Evolutionary conservation across 2,888 invertebrate genomes (phyloP).

Genomic region (Cantharis nigra): DNA sequence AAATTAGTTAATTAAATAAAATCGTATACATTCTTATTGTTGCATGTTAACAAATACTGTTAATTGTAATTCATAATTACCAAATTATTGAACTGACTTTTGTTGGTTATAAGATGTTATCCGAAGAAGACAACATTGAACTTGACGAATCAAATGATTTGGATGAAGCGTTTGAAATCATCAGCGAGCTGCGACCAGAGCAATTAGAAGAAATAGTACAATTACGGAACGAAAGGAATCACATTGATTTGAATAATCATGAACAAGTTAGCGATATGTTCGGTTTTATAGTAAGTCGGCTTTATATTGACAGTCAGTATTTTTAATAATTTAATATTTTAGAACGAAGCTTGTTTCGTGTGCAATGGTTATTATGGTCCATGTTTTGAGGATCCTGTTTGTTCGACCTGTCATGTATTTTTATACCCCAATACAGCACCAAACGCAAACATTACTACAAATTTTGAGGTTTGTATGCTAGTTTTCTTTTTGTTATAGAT

Average conservation of each 20-base stretch:
- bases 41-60: not conserved
- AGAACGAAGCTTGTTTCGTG: constrained; percentile 76
- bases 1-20: not conserved
- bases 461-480: constrained; percentile 46
- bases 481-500: not conserved
- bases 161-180: not conserved
- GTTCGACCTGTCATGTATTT: constrained; percentile 90
- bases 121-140: not conserved
- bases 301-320: not conserved
- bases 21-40: not conserved
- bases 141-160: not conserved
- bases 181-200: not conserved
- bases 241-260: not conserved
- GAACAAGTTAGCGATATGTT: not conserved
- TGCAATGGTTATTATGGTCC: constrained; percentile 94
- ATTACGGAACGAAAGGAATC: not conserved
- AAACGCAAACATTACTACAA: constrained; percentile 40
- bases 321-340: constrained; percentile 41
- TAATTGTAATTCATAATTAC: not conserved
- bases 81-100: not conserved
- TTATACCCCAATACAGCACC: constrained; percentile 75
- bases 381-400: constrained; percentile 88
- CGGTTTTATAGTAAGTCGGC: not conserved
- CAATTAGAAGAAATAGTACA: not conserved
- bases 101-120: not conserved